These are phyloP conservation scores for Tiliacea citrago DNA, from an alignment of 2,888 invertebrate genomes.

Conservation along the genomic window DNA sequence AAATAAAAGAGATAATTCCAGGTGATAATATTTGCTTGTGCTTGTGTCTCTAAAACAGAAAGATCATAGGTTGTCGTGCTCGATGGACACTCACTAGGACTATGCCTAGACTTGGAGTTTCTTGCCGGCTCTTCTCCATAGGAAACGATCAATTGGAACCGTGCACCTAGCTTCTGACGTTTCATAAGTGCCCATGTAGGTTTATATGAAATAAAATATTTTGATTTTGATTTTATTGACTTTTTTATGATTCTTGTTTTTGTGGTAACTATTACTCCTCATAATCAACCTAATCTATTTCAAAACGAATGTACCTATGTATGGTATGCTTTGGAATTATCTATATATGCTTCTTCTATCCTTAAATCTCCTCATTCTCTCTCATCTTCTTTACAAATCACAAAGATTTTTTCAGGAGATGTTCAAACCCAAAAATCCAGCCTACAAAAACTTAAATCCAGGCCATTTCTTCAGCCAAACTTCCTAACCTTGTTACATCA, in stretches of 20 bases:
- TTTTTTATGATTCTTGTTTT: neutral
- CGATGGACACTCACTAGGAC: too few species aligned
- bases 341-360: too few species aligned
- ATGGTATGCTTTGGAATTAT: neutral
- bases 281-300: too few species aligned
- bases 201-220: too few species aligned
- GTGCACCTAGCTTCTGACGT: too few species aligned
- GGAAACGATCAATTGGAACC: too few species aligned
- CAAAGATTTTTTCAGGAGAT: neutral
- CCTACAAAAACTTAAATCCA: slow-evolving; percentile 20
- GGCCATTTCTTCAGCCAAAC: slow-evolving; percentile 19
- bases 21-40: neutral
- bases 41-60: neutral
- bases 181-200: too few species aligned
- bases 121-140: too few species aligned
- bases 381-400: neutral
- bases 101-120: neutral
- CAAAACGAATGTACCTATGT: neutral
- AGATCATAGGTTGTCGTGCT: neutral
- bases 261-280: neutral
- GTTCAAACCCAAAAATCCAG: neutral
- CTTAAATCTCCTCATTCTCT: neutral
- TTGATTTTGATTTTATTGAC: too few species aligned
- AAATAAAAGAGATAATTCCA: neutral
- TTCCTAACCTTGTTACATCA: slow-evolving; percentile 55